These are phyloP conservation scores for Tapirus indicus DNA, from an alignment of 2,797 vertebrate genomes.

Conservation along the genomic window DNA sequence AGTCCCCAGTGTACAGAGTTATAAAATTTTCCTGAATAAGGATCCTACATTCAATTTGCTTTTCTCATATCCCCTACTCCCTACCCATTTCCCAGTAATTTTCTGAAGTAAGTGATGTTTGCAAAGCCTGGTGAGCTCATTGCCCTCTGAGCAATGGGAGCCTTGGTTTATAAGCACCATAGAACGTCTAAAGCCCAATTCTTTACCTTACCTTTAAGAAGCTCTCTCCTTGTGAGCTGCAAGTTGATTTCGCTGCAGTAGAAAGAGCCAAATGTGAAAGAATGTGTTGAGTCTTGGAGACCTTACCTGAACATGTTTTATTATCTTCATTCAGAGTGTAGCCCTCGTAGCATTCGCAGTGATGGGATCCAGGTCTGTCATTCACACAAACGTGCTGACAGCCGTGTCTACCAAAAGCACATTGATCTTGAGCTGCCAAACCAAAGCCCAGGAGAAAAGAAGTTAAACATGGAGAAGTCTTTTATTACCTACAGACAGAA, in stretches of 20 bases:
- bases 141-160: not conserved
- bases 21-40: constrained; percentile 70
- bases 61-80: not conserved
- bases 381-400: constrained; percentile 94
- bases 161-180: not conserved
- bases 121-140: constrained; percentile 19
- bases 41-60: constrained; percentile 2
- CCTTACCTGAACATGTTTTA: constrained; percentile 93
- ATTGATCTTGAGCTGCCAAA: constrained; percentile 83
- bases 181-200: not conserved
- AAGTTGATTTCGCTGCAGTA: not conserved
- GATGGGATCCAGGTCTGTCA: constrained; percentile 83
- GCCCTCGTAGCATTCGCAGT: constrained; percentile 92
- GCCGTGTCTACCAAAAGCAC: constrained; percentile 89
- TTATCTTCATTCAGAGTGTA: constrained; percentile 91
- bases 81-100: constrained; percentile 6
- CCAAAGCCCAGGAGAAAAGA: not conserved
- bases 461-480: not conserved
- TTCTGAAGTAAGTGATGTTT: constrained; percentile 44
- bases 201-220: not conserved
- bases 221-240: not conserved
- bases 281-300: not conserved
- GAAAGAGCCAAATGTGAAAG: not conserved
- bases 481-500: not conserved
- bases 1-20: constrained; percentile 52